Evolutionary conservation across 2,113 vertebrate genomes (phyloP).

Genomic region (Semnopithecus entellus): DNA sequence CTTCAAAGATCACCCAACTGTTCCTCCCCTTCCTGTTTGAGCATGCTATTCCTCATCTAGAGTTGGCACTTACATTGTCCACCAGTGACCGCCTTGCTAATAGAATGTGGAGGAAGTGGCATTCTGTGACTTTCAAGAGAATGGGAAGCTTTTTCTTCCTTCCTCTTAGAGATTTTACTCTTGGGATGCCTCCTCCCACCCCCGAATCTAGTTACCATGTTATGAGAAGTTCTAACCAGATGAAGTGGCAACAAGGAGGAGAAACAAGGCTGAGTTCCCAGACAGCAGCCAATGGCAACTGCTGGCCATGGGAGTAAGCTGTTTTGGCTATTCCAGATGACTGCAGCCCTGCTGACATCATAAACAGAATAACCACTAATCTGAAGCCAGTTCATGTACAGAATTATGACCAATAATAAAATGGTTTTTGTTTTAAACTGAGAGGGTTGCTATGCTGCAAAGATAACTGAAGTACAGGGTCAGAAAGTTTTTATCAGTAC

Average conservation of each 20-base stretch:
- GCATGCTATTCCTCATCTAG: neutral
- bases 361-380: neutral
- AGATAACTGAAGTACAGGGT: neutral
- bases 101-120: neutral
- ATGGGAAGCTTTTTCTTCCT: neutral
- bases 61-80: neutral
- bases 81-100: neutral
- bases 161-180: neutral
- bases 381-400: neutral
- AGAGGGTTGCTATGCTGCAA: neutral
- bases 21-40: neutral
- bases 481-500: neutral
- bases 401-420: neutral
- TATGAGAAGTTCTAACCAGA: neutral
- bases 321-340: neutral
- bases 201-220: neutral
- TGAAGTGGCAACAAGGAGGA: neutral
- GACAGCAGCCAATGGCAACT: neutral
- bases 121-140: constrained; percentile 1
- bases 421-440: neutral
- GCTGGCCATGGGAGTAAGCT: neutral
- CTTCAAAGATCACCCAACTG: neutral
- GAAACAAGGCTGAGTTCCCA: neutral
- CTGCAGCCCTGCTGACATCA: neutral
- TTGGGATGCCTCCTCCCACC: too few relatives aligned